Percentiles rank a stretch among this genome's conserved stretches.
These are phyloP conservation scores for Strix uralensis DNA, from an alignment of 2,113 vertebrate species.

Conservation along the genomic window DNA sequence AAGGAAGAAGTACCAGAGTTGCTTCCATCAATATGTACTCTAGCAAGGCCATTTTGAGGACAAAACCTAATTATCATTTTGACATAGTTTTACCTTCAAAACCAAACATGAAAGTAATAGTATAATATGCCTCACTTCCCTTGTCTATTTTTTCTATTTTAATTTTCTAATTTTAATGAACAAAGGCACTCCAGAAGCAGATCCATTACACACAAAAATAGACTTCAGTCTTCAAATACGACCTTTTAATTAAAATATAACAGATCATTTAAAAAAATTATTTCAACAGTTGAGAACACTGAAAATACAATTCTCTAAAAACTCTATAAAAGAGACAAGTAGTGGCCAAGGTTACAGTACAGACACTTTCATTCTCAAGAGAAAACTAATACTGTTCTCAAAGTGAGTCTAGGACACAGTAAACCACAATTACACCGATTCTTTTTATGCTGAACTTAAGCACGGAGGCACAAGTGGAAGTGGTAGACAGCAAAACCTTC, in stretches of 20 bases:
- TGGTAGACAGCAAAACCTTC: neutral
- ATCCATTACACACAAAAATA: conserved; percentile 27
- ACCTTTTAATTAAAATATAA: conserved; percentile 53
- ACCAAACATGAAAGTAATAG: conserved; percentile 67
- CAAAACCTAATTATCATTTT: conserved; percentile 72
- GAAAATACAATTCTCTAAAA: neutral
- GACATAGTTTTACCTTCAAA: conserved; percentile 68
- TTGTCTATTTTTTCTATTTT: conserved; percentile 47
- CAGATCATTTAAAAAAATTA: neutral
- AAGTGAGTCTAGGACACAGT: neutral
- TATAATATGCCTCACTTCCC: conserved; percentile 49
- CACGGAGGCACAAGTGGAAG: neutral
- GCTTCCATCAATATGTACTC: conserved; percentile 10
- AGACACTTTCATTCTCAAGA: neutral
- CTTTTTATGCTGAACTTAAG: neutral
- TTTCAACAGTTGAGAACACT: neutral
- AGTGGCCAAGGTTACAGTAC: neutral
- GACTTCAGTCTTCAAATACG: conserved; percentile 34
- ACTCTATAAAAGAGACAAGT: neutral
- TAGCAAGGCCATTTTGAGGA: conserved; percentile 68
- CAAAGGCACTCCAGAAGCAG: conserved; percentile 46
- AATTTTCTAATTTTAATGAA: conserved; percentile 73
- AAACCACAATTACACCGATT: neutral
- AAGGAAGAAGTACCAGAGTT: neutral
- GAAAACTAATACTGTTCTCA: neutral